These are phyloP conservation scores for Cebidichthys violaceus DNA, from an alignment of 2,113 vertebrate genomes.

Conservation along the genomic window DNA sequence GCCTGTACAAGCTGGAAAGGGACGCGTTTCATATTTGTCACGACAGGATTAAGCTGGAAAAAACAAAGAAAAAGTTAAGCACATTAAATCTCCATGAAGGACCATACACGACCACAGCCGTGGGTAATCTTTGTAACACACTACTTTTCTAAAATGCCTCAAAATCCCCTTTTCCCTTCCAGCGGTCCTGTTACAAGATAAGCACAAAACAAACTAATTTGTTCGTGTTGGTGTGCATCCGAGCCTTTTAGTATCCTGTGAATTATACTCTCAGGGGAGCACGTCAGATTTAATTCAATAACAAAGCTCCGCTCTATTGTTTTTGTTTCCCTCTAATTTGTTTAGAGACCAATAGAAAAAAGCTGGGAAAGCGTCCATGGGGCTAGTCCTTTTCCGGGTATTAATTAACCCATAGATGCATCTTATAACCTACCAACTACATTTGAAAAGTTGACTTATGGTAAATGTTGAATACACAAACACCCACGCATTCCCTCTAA, in stretches of 20 bases:
- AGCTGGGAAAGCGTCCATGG: conserved; percentile 70
- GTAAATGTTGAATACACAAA: conserved; percentile 9
- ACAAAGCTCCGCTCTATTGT: conserved; percentile 71
- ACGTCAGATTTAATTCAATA: conserved; percentile 76
- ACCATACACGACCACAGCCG: conserved; percentile 26
- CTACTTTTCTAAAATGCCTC: conserved; percentile 43
- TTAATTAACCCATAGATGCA: conserved; percentile 76
- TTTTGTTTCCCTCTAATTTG: conserved; percentile 84
- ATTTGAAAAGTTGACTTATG: neutral
- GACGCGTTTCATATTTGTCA: conserved; percentile 28
- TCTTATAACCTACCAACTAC: neutral
- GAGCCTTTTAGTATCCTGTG: conserved; percentile 69
- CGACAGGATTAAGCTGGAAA: conserved; percentile 21
- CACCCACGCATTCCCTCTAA: neutral
- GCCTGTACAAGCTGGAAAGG: neutral
- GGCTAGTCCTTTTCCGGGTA: conserved; percentile 63
- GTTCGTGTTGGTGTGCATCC: conserved; percentile 56
- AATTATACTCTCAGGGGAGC: conserved; percentile 69
- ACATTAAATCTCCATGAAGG: conserved; percentile 63
- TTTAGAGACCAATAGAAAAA: conserved; percentile 81
- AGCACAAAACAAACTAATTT: conserved; percentile 77
- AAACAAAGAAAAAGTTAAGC: conserved; percentile 27
- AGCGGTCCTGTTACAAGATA: conserved; percentile 46
- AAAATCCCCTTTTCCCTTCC: conserved; percentile 53
- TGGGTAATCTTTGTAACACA: conserved; percentile 53